phyloP scores from a whole-genome alignment of 2,113 vertebrate species.

The Tenrec ecaudatus region DNA sequence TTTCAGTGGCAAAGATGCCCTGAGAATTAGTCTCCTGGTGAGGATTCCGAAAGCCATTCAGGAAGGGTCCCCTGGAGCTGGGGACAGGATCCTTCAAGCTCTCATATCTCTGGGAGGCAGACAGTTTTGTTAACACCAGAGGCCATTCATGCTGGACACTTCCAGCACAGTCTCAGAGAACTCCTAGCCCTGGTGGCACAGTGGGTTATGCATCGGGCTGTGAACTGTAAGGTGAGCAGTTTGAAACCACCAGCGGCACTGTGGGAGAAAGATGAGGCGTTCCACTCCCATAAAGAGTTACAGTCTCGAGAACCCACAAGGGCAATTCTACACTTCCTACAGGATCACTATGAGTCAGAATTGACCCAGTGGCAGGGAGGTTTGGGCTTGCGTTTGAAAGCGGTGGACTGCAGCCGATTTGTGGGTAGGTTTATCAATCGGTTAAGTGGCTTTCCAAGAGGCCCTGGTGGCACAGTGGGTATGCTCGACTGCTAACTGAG shows the following conservation, averaged over 20 bases:
- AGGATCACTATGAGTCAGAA: too few relatives aligned
- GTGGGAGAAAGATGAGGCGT: too few relatives aligned
- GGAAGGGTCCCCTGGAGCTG: not conserved
- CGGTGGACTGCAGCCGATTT: not conserved
- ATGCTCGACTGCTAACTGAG: not conserved
- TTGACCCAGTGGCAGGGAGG: too few relatives aligned
- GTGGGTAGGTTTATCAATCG: not conserved
- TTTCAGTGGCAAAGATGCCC: not conserved
- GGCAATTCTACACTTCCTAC: too few relatives aligned
- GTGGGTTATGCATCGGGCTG: too few relatives aligned
- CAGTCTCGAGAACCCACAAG: too few relatives aligned
- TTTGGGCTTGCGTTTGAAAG: not conserved
- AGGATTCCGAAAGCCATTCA: not conserved
- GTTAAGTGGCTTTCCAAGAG: not conserved
- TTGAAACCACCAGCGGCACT: too few relatives aligned
- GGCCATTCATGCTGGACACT: fast-evolving
- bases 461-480: not conserved
- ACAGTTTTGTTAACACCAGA: not conserved
- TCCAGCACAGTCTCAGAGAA: not conserved
- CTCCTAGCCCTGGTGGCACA: not conserved
- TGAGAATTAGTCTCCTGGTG: not conserved
- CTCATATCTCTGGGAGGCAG: not conserved
- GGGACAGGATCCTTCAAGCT: not conserved
- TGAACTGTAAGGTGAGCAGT: too few relatives aligned
- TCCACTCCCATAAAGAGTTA: too few relatives aligned